Evolutionary conservation across 2,888 invertebrate species (phyloP).

Genomic region (Temnothorax unifasciatus): DNA sequence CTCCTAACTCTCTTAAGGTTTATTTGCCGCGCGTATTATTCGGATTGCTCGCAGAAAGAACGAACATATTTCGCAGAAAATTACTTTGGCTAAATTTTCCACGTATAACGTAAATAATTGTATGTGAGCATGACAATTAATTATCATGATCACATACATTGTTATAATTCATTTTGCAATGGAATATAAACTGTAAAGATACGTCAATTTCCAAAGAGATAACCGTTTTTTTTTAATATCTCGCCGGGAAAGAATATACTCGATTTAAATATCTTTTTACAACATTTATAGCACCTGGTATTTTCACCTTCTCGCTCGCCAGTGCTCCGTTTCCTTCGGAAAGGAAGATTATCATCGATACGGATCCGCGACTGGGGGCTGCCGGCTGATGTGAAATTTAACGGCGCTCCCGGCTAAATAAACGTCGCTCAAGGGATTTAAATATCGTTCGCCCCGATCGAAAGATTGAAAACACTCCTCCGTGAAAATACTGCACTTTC

Average conservation of each 20-base stretch:
- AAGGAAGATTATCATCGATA: slow-evolving; percentile 18
- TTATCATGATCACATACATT: no score
- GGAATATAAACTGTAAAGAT: neutral
- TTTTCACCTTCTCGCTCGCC: neutral
- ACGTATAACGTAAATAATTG: neutral
- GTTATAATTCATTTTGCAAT: neutral
- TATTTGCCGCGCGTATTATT: neutral
- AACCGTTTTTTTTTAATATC: neutral
- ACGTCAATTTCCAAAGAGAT: neutral
- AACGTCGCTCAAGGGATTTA: slow-evolving; percentile 26
- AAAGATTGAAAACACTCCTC: slow-evolving; percentile 9
- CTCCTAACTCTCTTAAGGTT: neutral
- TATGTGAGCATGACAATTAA: neutral
- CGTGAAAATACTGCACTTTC: slow-evolving; percentile 9
- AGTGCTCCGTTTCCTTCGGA: slow-evolving; percentile 9
- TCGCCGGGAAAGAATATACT: neutral
- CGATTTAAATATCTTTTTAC: slow-evolving; percentile 26
- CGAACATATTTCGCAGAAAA: neutral
- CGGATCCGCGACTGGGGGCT: neutral
- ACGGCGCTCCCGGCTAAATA: slow-evolving; percentile 9
- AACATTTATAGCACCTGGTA: neutral
- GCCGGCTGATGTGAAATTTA: slow-evolving; percentile 50
- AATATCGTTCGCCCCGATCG: slow-evolving; percentile 23
- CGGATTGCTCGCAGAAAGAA: neutral
- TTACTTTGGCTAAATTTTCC: neutral